Evolutionary conservation across 2,888 invertebrate species (phyloP), one percentile per base, ranked within the genome.

Genomic region (Papilio gigon): DNA sequence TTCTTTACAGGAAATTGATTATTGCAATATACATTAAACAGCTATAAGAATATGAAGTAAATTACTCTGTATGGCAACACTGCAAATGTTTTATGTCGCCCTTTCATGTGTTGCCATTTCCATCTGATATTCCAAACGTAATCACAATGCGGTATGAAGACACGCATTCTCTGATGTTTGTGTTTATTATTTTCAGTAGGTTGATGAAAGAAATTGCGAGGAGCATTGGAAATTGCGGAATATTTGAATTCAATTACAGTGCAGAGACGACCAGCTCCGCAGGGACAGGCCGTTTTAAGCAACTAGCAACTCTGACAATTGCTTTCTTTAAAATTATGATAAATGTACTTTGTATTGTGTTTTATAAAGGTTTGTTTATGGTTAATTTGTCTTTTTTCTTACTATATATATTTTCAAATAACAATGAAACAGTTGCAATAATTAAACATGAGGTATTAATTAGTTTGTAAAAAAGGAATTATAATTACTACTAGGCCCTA

Each of bases 1-100:
- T n/a, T 22, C 58, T 56, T 50, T 65, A 72, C 66, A 70, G 70
- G 59, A 70, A 68, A 64, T 56, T 30, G 30, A 56, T 56, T 56
- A 56, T 56, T 56, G n/a, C 30, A 56, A 56, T 56, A 8, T 9
- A 50, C 25, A 27, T n/a, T 27, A 27, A n/a, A 53, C 53, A 14
- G 22, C 47, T 25, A 12, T 25, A 14, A 2, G 9, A 12, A 5
- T 22, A 22, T 25, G 2, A 50, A 37, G 4, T 37, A 37, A 25
- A 50, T 53, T 25, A 12, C 14, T 6, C 22, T 27, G 30, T 30
- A 9, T 30, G 30, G 30, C 17, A 47, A 12, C 47, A 47, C 11
- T 22, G 40, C n/a, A 5, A 40, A 11, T 56, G 27, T 30, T 30
- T 30, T 56, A n/a, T 30, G 30, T 4, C 30, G 53, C 17, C 14